A percentile compares a stretch with the other conserved stretches of the same genome.
Conservation (phyloP, 2,797 vertebrate species). For the Zenarchopterus dispar region DNA sequence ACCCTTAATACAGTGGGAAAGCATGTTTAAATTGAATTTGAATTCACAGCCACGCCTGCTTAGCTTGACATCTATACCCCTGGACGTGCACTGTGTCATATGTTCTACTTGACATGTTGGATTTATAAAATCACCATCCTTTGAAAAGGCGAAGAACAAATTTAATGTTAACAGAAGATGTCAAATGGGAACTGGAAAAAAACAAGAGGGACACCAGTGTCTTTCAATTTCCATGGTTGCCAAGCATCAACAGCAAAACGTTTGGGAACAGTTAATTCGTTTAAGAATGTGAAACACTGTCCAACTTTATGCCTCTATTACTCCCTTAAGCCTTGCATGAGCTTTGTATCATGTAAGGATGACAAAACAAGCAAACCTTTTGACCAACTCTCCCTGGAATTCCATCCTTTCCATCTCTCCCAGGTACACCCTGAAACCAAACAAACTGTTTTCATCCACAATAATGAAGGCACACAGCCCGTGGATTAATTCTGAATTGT, state of each 20-base stretch:
- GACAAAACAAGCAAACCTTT: constrained; percentile 85
- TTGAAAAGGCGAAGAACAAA: constrained; percentile 1
- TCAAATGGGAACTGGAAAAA: constrained; percentile 29
- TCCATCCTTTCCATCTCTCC: constrained; percentile 90
- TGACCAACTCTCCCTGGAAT: constrained; percentile 85
- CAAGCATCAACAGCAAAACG: constrained; percentile 51
- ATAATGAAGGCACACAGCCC: neutral
- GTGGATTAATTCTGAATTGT: neutral
- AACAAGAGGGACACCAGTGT: constrained; percentile 40
- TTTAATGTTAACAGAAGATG: constrained; percentile 32
- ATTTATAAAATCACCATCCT: constrained; percentile 14
- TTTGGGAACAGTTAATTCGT: constrained; percentile 27
- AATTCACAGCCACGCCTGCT: neutral
- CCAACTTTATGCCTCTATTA: constrained; percentile 33
- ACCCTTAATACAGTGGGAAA: constrained; percentile 81
- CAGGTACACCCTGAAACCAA: constrained; percentile 86
- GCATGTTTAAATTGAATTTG: neutral
- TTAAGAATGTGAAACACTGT: constrained; percentile 23
- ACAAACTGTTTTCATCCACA: neutral
- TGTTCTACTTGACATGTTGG: constrained; percentile 5
- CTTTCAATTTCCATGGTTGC: constrained; percentile 55
- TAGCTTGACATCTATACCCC: neutral
- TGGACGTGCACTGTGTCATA: neutral
- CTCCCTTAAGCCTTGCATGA: constrained; percentile 42
- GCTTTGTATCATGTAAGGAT: constrained; percentile 14